These are phyloP conservation scores for Actinernus sp. DNA, from an alignment of 92 coral and sea anemone species.

Conservation along the genomic window DNA sequence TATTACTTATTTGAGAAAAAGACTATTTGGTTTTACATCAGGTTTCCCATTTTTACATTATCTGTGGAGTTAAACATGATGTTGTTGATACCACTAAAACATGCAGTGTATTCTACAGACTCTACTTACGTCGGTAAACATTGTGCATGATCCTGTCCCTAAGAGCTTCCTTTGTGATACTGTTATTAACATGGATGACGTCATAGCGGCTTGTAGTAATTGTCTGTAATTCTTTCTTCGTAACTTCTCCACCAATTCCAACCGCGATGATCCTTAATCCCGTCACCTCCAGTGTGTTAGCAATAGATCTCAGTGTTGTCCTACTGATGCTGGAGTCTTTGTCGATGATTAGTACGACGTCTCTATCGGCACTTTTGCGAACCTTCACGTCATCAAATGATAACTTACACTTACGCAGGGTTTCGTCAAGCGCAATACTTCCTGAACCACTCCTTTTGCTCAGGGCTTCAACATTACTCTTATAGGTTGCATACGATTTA, in stretches of 20 bases:
- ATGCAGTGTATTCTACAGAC: not conserved
- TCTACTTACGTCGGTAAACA: conserved; percentile 29
- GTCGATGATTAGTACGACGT: conserved; percentile 20
- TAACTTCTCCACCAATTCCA: conserved; percentile 17
- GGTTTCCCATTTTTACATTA: too few relatives aligned
- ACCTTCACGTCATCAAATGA: conserved; percentile 20
- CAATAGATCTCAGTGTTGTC: not conserved
- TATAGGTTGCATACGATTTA: conserved; percentile 1
- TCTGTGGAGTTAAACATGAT: too few relatives aligned
- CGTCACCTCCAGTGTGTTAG: conserved; percentile 9
- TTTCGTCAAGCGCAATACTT: conserved; percentile 1
- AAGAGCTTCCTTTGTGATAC: conserved; percentile 2
- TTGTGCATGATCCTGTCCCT: conserved; percentile 16
- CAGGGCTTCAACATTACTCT: not conserved
- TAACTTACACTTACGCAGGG: conserved; percentile 11
- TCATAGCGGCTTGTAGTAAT: conserved; percentile 18
- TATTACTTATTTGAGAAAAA: too few relatives aligned
- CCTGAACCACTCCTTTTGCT: conserved; percentile 14
- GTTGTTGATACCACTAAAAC: not conserved
- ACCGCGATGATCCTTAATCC: conserved; percentile 32
- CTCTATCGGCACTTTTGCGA: conserved; percentile 25
- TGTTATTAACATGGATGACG: conserved; percentile 15
- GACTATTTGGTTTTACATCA: not conserved
- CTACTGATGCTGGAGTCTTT: conserved; percentile 1
- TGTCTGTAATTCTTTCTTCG: conserved; percentile 6